A percentile compares a stretch with the other conserved stretches of the same genome.
Conservation (phyloP, 2,113 vertebrate species). For the Vombatus ursinus region DNA sequence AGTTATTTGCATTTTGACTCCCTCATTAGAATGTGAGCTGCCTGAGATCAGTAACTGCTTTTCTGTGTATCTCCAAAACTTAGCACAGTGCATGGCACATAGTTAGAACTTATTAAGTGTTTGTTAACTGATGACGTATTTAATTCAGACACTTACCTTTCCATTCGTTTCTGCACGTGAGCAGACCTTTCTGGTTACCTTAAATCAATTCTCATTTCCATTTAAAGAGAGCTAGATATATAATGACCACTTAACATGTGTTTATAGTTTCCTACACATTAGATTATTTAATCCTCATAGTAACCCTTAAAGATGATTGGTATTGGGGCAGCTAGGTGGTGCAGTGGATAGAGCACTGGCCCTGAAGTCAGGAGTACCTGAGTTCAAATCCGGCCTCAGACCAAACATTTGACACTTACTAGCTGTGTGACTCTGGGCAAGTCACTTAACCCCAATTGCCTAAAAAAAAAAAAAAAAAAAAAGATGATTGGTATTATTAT, state of each 20-base stretch:
- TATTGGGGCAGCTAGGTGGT: too few species aligned
- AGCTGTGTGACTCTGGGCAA: too few species aligned
- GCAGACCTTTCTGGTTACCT: constrained; percentile 46
- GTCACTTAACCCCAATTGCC: too few species aligned
- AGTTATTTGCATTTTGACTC: not conserved
- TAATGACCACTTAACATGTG: not conserved
- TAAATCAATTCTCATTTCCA: constrained; percentile 56
- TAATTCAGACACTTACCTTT: not conserved
- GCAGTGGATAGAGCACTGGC: too few species aligned
- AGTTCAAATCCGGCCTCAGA: too few species aligned
- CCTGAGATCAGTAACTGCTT: not conserved
- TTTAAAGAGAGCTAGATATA: constrained; percentile 59
- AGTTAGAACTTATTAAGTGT: constrained; percentile 53
- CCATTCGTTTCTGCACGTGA: constrained; percentile 1
- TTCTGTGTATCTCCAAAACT: constrained; percentile 65
- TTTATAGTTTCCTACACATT: not conserved
- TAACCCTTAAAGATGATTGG: too few species aligned
- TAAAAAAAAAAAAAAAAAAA: too few species aligned
- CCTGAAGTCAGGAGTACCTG: too few species aligned
- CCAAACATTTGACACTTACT: too few species aligned
- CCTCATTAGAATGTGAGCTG: constrained; percentile 20
- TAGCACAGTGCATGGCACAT: constrained; percentile 22
- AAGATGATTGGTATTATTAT: too few species aligned
- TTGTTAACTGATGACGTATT: not conserved
- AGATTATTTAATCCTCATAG: too few species aligned